A percentile compares a stretch with the other conserved stretches of the same genome.
Evolutionary conservation across 2,888 invertebrate genomes (phyloP).

Genomic region (Phlogophora meticulosa): DNA sequence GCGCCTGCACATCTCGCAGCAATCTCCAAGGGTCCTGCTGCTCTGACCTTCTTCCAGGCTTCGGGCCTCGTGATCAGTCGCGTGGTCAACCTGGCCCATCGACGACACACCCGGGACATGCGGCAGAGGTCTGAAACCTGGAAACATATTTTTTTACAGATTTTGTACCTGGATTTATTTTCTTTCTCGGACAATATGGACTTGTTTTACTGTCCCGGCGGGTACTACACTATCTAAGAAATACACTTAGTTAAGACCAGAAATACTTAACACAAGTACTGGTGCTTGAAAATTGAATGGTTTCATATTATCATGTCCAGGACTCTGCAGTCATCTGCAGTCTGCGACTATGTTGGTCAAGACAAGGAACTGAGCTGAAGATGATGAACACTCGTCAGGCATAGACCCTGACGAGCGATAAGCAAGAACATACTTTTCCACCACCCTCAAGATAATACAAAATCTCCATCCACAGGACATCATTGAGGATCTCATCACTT

Average conservation of each 20-base stretch:
- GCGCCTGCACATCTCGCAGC: conserved; percentile 86
- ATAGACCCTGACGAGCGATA: too few relatives aligned
- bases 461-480: too few relatives aligned
- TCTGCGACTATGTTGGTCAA: background rate
- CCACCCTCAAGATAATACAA: too few relatives aligned
- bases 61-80: conserved; percentile 83
- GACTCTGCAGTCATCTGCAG: background rate
- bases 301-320: background rate
- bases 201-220: too few relatives aligned
- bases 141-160: conserved; percentile 36
- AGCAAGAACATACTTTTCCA: background rate
- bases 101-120: conserved; percentile 85
- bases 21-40: conserved; percentile 84
- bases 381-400: background rate
- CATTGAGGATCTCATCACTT: too few relatives aligned
- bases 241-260: too few relatives aligned
- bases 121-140: conserved; percentile 91
- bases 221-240: too few relatives aligned
- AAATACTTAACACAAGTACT: too few relatives aligned
- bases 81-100: conserved; percentile 85
- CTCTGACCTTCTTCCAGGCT: conserved; percentile 82
- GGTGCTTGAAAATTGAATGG: background rate
- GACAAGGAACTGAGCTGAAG: background rate
- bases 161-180: background rate
- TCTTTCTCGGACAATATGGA: background rate